These are phyloP conservation scores for Chunga burmeisteri DNA, from an alignment of 2,113 vertebrate genomes.

Conservation along the genomic window DNA sequence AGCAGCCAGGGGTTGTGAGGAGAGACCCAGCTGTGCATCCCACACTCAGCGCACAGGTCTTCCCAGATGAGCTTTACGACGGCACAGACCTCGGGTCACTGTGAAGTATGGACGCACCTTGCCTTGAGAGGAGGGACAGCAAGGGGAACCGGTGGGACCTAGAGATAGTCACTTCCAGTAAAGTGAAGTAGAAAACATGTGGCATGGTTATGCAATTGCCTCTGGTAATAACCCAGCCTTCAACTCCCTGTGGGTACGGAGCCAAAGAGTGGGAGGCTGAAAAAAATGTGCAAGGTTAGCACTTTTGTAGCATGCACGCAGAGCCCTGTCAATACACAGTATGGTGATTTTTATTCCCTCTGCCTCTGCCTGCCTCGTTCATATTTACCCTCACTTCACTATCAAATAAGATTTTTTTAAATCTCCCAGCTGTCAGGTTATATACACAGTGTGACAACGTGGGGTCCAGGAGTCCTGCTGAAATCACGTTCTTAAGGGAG, in stretches of 20 bases:
- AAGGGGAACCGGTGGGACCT: not conserved
- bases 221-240: not conserved
- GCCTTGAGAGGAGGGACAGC: not conserved
- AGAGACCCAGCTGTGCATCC: not conserved
- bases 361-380: not conserved
- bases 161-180: not conserved
- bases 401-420: not conserved
- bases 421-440: not conserved
- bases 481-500: not conserved
- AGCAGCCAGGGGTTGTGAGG: not conserved
- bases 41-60: not conserved
- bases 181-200: not conserved
- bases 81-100: not conserved
- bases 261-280: slow-evolving; percentile 1
- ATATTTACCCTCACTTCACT: not conserved
- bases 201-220: not conserved
- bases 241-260: not conserved
- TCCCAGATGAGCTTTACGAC: not conserved
- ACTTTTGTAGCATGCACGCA: not conserved
- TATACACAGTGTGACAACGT: not conserved
- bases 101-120: not conserved
- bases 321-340: not conserved
- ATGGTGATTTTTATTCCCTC: not conserved
- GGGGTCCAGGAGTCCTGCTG: not conserved
- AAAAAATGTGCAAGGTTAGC: not conserved